Conservation (phyloP, 2,888 invertebrate genomes). For the Drosophila niveifrons region DNA sequence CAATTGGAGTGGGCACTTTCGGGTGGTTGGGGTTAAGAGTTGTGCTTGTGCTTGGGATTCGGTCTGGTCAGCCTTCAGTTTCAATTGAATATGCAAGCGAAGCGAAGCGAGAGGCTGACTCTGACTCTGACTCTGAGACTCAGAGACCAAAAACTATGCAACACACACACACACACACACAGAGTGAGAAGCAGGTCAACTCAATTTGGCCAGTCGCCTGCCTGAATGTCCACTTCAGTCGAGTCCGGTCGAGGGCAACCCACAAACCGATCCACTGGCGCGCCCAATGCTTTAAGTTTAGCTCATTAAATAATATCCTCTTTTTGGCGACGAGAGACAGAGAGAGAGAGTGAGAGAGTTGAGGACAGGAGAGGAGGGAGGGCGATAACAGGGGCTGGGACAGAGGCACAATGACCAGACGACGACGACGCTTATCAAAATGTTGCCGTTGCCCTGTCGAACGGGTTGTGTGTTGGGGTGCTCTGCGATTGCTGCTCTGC, state of each 20-base stretch:
- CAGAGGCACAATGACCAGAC: slow-evolving; percentile 20
- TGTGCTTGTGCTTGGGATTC: slow-evolving; percentile 14
- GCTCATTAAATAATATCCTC: slow-evolving; percentile 84
- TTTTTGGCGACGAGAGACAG: slow-evolving; percentile 54
- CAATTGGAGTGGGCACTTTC: background rate
- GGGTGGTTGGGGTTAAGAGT: background rate
- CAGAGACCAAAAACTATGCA: slow-evolving; percentile 58
- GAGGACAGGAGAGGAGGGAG: background rate
- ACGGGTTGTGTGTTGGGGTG: slow-evolving; percentile 40
- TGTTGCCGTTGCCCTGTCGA: slow-evolving; percentile 77
- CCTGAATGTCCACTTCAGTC: background rate
- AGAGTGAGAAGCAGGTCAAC: slow-evolving; percentile 74
- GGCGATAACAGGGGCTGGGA: background rate
- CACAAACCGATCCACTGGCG: slow-evolving; percentile 46
- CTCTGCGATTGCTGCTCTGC: background rate
- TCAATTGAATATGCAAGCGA: slow-evolving; percentile 71
- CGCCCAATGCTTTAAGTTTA: slow-evolving; percentile 77
- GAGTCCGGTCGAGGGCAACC: slow-evolving; percentile 25
- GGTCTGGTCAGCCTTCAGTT: slow-evolving; percentile 35
- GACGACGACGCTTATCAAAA: slow-evolving; percentile 72
- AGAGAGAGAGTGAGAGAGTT: no score
- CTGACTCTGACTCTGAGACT: slow-evolving; percentile 6
- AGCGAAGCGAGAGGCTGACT: slow-evolving; percentile 32
- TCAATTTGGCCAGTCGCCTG: slow-evolving; percentile 76
- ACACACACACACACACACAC: slow-evolving; percentile 21